Conservation (phyloP, 2,113 vertebrate genomes). For the Neoarius graeffei region DNA sequence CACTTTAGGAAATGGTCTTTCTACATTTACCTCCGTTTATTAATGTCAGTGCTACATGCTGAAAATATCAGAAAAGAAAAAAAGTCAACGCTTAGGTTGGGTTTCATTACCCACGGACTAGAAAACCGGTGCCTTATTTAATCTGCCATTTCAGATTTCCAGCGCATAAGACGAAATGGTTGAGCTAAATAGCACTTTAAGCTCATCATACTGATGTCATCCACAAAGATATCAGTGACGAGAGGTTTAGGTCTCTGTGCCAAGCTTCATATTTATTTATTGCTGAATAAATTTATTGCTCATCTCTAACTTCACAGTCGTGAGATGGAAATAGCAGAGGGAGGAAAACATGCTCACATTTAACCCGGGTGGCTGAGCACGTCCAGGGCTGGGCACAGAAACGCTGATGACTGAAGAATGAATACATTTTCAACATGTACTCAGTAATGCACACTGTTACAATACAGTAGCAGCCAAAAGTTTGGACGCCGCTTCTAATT, state of each 20-base stretch:
- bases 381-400: neutral
- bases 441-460: neutral
- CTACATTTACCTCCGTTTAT: neutral
- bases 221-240: neutral
- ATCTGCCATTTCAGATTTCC: neutral
- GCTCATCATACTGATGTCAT: neutral
- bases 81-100: neutral
- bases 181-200: conserved; percentile 1
- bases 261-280: neutral
- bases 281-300: neutral
- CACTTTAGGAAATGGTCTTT: neutral
- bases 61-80: neutral
- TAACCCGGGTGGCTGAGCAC: neutral
- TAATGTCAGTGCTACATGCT: neutral
- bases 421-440: neutral
- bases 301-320: neutral
- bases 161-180: neutral
- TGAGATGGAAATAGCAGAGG: neutral
- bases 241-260: neutral
- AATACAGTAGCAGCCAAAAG: neutral
- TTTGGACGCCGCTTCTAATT: no score
- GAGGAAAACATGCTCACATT: neutral
- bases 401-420: neutral
- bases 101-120: neutral
- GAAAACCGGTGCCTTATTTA: neutral